phyloP scores from a whole-genome alignment of 2,888 invertebrate genomes.

The Aethes cnicana region DNA sequence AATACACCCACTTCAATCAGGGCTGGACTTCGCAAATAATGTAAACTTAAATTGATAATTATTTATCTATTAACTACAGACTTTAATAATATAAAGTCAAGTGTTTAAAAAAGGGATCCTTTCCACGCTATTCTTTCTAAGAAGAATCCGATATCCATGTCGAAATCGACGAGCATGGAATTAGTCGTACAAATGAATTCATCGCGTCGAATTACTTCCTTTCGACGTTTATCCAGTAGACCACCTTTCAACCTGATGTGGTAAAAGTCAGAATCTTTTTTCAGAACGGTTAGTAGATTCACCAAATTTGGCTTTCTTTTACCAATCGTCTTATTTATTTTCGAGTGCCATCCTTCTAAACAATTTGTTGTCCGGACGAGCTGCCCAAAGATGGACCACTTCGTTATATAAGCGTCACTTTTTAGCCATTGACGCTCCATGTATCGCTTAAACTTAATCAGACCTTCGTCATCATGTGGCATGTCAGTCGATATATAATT shows the following conservation, averaged over 20 bases:
- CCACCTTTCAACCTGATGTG: constrained; percentile 16
- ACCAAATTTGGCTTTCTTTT: not conserved
- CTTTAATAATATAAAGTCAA: no score
- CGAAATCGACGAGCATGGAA: constrained; percentile 14
- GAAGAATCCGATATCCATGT: constrained; percentile 8
- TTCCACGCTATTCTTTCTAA: not conserved
- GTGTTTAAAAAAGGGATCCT: constrained; percentile 7
- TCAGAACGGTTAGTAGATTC: constrained; percentile 2
- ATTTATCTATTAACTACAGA: no score
- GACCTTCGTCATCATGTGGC: not conserved
- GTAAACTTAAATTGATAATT: no score
- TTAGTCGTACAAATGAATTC: constrained; percentile 7
- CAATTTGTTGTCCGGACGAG: not conserved
- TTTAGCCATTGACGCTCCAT: not conserved
- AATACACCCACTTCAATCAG: no score
- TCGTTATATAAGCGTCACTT: not conserved
- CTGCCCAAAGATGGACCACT: not conserved
- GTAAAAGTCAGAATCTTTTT: constrained; percentile 7
- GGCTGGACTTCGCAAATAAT: no score
- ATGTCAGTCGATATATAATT: not conserved
- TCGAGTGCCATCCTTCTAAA: not conserved
- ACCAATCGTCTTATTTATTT: not conserved
- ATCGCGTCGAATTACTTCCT: constrained; percentile 18
- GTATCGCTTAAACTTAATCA: not conserved
- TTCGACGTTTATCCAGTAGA: constrained; percentile 14